These are phyloP conservation scores for Drosophila setosimentum DNA, from an alignment of 2,888 invertebrate species.

Conservation along the genomic window DNA sequence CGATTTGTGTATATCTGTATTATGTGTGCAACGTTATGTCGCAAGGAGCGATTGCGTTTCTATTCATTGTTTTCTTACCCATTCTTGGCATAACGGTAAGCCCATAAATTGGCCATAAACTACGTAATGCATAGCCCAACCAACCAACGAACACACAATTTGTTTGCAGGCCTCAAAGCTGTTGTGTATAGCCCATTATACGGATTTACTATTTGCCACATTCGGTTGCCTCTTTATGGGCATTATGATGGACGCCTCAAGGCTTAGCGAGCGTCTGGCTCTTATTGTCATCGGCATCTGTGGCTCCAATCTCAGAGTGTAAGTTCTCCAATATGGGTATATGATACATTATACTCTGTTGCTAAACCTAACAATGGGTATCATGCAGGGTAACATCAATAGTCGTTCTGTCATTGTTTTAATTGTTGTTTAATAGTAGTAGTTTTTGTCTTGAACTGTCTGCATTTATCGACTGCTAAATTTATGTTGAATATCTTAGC, in stretches of 20 bases:
- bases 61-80: constrained; percentile 52
- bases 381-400: not conserved
- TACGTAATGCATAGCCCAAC: not conserved
- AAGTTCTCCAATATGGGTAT: constrained; percentile 2
- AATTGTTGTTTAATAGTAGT: not conserved
- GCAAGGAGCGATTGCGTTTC: constrained; percentile 51
- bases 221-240: constrained; percentile 43
- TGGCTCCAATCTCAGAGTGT: constrained; percentile 49
- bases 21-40: constrained; percentile 63
- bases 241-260: constrained; percentile 58
- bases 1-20: constrained; percentile 33
- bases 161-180: constrained; percentile 25
- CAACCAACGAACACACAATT: not conserved
- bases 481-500: not conserved
- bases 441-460: not conserved
- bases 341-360: not conserved
- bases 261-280: constrained; percentile 47
- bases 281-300: constrained; percentile 1
- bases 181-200: constrained; percentile 38
- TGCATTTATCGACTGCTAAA: not conserved
- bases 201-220: constrained; percentile 45
- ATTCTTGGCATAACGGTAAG: constrained; percentile 44
- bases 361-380: not conserved
- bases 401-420: not conserved
- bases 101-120: not conserved